phyloP scores from a whole-genome alignment of 2,113 vertebrate species.

The Tretioscincus oriximinensis region DNA sequence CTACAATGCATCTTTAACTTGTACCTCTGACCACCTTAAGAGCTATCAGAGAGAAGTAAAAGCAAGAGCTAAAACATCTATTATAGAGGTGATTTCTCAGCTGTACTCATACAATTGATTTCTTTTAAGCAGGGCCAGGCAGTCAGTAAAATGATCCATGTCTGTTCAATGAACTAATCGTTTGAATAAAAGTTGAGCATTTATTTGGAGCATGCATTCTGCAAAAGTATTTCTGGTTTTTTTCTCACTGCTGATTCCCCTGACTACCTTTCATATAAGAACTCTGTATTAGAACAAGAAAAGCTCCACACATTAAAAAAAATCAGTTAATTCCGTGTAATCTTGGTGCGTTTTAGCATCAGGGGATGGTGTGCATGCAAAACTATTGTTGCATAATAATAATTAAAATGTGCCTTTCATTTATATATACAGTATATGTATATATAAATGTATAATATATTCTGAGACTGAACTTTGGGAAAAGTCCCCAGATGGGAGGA shows the following conservation, averaged over 20 bases:
- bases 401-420: no score
- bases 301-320: neutral
- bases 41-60: slow-evolving; percentile 85
- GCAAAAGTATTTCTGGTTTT: slow-evolving; percentile 30
- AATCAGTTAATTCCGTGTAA: neutral
- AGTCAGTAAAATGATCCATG: slow-evolving; percentile 81
- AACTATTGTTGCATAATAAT: neutral
- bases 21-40: slow-evolving; percentile 94
- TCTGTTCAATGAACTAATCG: slow-evolving; percentile 72
- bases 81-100: slow-evolving; percentile 89
- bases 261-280: slow-evolving; percentile 46
- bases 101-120: slow-evolving; percentile 88
- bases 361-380: neutral
- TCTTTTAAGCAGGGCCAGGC: slow-evolving; percentile 86
- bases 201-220: slow-evolving; percentile 44
- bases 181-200: slow-evolving; percentile 69
- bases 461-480: neutral
- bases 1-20: slow-evolving; percentile 97
- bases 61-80: slow-evolving; percentile 85
- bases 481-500: neutral
- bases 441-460: neutral
- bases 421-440: no score
- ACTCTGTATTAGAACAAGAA: slow-evolving; percentile 25
- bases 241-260: slow-evolving; percentile 45
- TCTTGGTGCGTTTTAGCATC: no score